Percentiles rank a stretch among this genome's conserved stretches.
Conservation (phyloP, 2,888 invertebrate genomes). For the Candidula unifasciata region DNA sequence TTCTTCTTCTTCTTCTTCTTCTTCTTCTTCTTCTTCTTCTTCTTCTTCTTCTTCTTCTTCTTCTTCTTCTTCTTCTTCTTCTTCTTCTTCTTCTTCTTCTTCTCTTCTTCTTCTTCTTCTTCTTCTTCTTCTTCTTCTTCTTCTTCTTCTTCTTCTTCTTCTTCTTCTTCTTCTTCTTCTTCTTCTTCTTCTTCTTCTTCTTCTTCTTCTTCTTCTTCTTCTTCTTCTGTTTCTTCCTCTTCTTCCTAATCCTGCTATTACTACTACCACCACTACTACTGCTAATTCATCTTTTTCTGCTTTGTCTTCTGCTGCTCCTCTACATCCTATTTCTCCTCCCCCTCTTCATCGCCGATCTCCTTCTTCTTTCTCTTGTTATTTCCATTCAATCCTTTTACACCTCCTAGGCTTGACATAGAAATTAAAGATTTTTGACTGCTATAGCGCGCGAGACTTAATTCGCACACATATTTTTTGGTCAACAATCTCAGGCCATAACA, state of each 20-base stretch:
- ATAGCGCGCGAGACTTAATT: too few species aligned
- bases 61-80: conserved; percentile 10
- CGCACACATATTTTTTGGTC: too few species aligned
- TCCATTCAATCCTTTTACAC: too few species aligned
- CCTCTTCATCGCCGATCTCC: neutral
- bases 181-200: conserved; percentile 9
- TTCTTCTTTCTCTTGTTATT: neutral
- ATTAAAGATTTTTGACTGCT: too few species aligned
- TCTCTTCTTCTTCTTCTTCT: conserved; percentile 6
- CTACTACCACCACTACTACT: neutral
- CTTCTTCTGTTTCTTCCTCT: neutral
- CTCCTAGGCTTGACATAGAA: too few species aligned
- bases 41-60: neutral
- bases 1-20: too few species aligned
- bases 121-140: neutral
- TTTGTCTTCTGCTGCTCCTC: neutral
- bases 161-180: conserved; percentile 11
- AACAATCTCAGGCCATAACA: too few species aligned
- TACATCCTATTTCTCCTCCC: neutral
- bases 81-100: neutral
- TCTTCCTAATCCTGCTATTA: neutral
- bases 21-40: neutral
- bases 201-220: conserved; percentile 9
- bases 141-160: conserved; percentile 15
- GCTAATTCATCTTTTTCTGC: neutral